Evolutionary conservation across 2,797 vertebrate genomes (phyloP).

Genomic region (Trachurus trachurus): DNA sequence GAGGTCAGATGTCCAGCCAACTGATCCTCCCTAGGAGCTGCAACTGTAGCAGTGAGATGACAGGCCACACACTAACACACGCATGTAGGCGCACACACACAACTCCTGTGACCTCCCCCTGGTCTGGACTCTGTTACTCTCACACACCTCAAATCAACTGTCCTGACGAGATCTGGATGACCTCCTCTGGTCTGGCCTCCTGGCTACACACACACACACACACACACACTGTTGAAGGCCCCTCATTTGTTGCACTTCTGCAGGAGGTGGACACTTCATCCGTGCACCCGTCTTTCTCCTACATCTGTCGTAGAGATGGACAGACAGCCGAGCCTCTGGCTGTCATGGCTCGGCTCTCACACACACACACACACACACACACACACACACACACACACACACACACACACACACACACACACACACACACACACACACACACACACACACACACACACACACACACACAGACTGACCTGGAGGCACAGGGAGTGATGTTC

Average conservation of each 20-base stretch:
- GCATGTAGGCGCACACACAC: conserved; percentile 31
- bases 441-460: neutral
- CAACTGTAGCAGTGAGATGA: conserved; percentile 77
- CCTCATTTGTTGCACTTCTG: conserved; percentile 49
- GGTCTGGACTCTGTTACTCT: conserved; percentile 63
- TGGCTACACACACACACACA: conserved; percentile 12
- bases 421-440: neutral
- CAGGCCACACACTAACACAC: conserved; percentile 64
- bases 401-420: neutral
- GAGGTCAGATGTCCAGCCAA: conserved; percentile 69
- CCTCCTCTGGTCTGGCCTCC: conserved; percentile 55
- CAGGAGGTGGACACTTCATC: conserved; percentile 65
- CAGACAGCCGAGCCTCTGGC: conserved; percentile 27
- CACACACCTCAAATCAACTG: conserved; percentile 51
- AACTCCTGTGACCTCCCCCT: conserved; percentile 49
- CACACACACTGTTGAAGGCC: conserved; percentile 43
- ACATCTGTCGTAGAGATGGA: conserved; percentile 37
- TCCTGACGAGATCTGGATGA: conserved; percentile 50
- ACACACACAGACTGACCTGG: conserved; percentile 9
- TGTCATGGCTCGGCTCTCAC: conserved; percentile 4
- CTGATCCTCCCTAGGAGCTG: conserved; percentile 78
- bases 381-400: neutral
- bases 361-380: neutral
- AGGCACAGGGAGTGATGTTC: conserved; percentile 7
- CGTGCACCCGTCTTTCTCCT: conserved; percentile 28